Evolutionary conservation across 2,888 invertebrate genomes (phyloP).

Genomic region (Morpho deidamia): DNA sequence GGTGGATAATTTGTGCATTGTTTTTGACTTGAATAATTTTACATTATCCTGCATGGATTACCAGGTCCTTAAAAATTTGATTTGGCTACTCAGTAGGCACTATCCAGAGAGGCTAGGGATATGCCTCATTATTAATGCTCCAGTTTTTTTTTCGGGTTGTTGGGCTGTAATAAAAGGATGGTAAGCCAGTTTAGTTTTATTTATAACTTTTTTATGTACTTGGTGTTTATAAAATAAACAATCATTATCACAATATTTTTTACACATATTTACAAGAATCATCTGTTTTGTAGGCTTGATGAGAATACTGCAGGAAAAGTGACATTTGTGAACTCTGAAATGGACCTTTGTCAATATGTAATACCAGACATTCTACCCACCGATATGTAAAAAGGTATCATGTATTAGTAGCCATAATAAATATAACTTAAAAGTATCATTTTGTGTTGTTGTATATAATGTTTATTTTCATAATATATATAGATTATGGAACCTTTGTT

Average conservation of each 20-base stretch:
- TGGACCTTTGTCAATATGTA: conserved; percentile 84
- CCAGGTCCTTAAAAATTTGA: conserved; percentile 87
- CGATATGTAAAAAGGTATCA: conserved; percentile 71
- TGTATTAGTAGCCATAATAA: not conserved
- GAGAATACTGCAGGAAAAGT: conserved; percentile 89
- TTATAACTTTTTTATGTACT: too few species aligned
- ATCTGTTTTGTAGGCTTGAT: conserved; percentile 78
- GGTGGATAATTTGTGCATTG: conserved; percentile 87
- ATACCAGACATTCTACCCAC: conserved; percentile 88
- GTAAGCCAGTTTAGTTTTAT: conserved; percentile 48
- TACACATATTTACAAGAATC: too few species aligned
- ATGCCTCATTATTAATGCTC: conserved; percentile 86
- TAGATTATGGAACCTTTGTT: too few species aligned
- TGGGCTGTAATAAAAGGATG: conserved; percentile 88
- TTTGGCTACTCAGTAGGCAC: conserved; percentile 86
- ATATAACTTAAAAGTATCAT: not conserved
- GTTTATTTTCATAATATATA: too few species aligned
- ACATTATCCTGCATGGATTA: conserved; percentile 89
- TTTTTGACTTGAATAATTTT: conserved; percentile 87
- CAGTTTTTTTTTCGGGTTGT: conserved; percentile 85
- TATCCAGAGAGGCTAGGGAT: conserved; percentile 88
- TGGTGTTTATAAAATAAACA: too few species aligned
- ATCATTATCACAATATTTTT: too few species aligned
- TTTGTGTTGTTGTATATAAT: too few species aligned
- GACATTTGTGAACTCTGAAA: conserved; percentile 83